phyloP scores from a whole-genome alignment of 2,797 vertebrate genomes.

The Enteromius paludinosus region DNA sequence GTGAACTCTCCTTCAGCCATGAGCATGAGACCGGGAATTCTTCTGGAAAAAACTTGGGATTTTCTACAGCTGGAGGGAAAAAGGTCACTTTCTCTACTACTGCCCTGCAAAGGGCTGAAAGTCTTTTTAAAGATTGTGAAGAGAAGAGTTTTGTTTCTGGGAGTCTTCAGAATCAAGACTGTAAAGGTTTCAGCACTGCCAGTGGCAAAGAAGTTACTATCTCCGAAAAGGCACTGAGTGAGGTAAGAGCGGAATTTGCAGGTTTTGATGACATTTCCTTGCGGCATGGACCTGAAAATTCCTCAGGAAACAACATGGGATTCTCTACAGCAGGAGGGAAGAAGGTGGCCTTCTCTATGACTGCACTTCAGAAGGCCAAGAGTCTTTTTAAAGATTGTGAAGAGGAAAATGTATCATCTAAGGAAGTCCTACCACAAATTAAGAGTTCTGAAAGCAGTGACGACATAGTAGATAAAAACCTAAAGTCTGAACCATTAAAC shows the following conservation, averaged over 20 bases:
- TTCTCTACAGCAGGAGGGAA: constrained; percentile 86
- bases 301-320: constrained; percentile 53
- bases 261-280: constrained; percentile 66
- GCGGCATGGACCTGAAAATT: background rate
- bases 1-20: constrained; percentile 47
- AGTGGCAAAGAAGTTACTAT: constrained; percentile 78
- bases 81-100: constrained; percentile 76
- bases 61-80: constrained; percentile 85
- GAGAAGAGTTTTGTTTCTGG: constrained; percentile 17
- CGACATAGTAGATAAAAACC: background rate
- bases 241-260: constrained; percentile 76
- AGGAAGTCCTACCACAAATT: background rate
- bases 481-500: background rate
- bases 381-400: constrained; percentile 67
- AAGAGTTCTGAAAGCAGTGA: constrained; percentile 3
- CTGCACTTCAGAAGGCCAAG: constrained; percentile 80
- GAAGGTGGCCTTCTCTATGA: constrained; percentile 76
- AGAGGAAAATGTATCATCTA: constrained; percentile 17
- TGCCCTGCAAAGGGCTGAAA: constrained; percentile 81
- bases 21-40: background rate
- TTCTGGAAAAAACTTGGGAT: constrained; percentile 60
- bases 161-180: background rate
- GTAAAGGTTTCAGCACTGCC: constrained; percentile 74
- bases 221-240: constrained; percentile 79
- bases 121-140: constrained; percentile 66